Conservation (phyloP, 2,797 vertebrate species). For the Chromobotia macracanthus region DNA sequence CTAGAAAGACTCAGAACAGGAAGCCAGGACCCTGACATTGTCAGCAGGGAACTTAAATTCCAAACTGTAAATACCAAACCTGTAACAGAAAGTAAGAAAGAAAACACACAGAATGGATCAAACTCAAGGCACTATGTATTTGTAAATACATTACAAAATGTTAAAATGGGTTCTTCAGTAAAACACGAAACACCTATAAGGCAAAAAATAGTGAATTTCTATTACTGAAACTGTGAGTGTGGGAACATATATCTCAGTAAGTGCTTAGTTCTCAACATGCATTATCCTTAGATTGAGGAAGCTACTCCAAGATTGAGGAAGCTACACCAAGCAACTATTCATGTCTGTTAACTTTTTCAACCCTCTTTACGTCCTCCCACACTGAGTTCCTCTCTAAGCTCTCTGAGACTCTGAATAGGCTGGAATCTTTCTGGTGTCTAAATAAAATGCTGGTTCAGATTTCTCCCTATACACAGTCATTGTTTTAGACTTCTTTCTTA, state of each 20-base stretch:
- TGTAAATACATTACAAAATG: not conserved
- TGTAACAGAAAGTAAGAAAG: not conserved
- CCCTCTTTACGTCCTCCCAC: slow-evolving; percentile 14
- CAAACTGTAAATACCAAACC: slow-evolving; percentile 63
- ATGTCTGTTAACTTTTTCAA: slow-evolving; percentile 14
- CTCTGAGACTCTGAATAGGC: slow-evolving; percentile 31
- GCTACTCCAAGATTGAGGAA: not conserved
- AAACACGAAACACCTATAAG: not conserved
- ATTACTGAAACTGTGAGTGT: slow-evolving; percentile 1
- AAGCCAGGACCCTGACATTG: no score
- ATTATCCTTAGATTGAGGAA: slow-evolving; percentile 15
- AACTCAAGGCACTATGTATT: not conserved
- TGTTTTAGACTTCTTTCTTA: slow-evolving; percentile 72
- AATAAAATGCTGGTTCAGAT: slow-evolving; percentile 36
- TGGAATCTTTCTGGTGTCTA: slow-evolving; percentile 16
- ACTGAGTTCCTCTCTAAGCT: slow-evolving; percentile 15
- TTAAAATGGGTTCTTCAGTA: no score
- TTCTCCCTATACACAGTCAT: slow-evolving; percentile 65
- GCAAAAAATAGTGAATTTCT: not conserved
- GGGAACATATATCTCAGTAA: not conserved
- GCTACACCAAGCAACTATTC: not conserved
- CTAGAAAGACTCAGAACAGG: no score
- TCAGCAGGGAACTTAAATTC: not conserved
- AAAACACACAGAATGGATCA: not conserved
- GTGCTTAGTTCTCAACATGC: slow-evolving; percentile 24